phyloP scores from a whole-genome alignment of 2,888 invertebrate species.

The Phortica okadai region DNA sequence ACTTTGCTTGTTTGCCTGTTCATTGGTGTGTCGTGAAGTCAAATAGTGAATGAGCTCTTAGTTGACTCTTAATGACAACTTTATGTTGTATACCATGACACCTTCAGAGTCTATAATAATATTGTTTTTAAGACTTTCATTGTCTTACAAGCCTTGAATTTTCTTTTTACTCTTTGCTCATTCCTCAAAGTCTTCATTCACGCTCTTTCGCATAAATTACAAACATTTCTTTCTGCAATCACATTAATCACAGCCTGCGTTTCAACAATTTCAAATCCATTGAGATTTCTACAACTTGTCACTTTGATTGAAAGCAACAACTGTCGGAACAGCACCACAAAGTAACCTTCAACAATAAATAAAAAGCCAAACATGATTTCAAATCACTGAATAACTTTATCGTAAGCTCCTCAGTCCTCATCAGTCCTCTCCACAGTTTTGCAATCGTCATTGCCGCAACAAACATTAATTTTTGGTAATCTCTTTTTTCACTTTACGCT shows the following conservation, averaged over 20 bases:
- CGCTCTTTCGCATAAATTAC: not conserved
- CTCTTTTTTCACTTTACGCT: slow-evolving; percentile 57
- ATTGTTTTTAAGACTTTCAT: no score
- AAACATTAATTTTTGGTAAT: slow-evolving; percentile 69
- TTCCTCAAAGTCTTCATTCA: not conserved
- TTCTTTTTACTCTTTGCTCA: not conserved
- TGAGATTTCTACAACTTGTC: slow-evolving; percentile 9
- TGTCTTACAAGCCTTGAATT: not conserved
- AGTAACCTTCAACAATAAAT: not conserved
- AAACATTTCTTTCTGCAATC: not conserved
- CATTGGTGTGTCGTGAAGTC: not conserved
- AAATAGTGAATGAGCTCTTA: not conserved
- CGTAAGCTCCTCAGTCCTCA: not conserved
- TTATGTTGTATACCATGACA: no score
- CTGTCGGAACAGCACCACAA: not conserved
- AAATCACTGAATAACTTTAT: slow-evolving; percentile 11
- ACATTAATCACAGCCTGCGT: not conserved
- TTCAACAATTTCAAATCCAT: not conserved
- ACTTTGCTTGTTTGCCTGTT: slow-evolving; percentile 16
- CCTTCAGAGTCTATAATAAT: no score
- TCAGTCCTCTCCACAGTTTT: not conserved
- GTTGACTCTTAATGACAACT: no score
- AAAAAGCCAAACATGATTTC: not conserved
- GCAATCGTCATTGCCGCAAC: slow-evolving; percentile 44
- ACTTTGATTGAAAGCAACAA: slow-evolving; percentile 20